These are phyloP conservation scores for Rhagophthalmus giganteus DNA, from an alignment of 2,888 invertebrate species.

Conservation along the genomic window DNA sequence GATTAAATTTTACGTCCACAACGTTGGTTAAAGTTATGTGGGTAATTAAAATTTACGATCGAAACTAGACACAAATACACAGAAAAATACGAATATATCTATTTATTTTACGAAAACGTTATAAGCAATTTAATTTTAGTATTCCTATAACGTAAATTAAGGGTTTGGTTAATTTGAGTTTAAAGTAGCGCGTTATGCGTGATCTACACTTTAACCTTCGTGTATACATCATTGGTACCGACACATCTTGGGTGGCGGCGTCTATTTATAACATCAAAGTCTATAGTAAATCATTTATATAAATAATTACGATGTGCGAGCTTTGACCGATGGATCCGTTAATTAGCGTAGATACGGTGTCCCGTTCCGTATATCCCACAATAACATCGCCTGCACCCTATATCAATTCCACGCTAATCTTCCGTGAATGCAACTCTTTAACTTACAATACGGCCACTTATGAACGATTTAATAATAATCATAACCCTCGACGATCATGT, in stretches of 20 bases:
- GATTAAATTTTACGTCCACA: too few relatives aligned
- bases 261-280: constrained; percentile 50
- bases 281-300: constrained; percentile 45
- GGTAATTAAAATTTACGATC: not conserved
- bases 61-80: not conserved
- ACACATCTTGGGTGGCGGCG: constrained; percentile 27
- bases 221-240: constrained; percentile 22
- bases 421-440: constrained; percentile 32
- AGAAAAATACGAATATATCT: not conserved
- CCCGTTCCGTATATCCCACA: constrained; percentile 15
- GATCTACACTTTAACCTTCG: constrained; percentile 8
- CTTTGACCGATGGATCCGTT: constrained; percentile 40
- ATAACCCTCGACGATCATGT: constrained; percentile 35
- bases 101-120: too few relatives aligned
- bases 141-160: constrained; percentile 4
- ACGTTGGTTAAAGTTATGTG: too few relatives aligned
- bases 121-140: too few relatives aligned
- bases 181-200: constrained; percentile 12
- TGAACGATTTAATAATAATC: constrained; percentile 39
- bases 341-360: constrained; percentile 20
- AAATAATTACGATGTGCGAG: constrained; percentile 44
- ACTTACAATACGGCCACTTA: constrained; percentile 32
- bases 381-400: constrained; percentile 14
- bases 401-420: constrained; percentile 25
- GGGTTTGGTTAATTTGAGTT: constrained; percentile 9